Conservation (phyloP, 2,797 vertebrate species). For the Helostoma temminkii region DNA sequence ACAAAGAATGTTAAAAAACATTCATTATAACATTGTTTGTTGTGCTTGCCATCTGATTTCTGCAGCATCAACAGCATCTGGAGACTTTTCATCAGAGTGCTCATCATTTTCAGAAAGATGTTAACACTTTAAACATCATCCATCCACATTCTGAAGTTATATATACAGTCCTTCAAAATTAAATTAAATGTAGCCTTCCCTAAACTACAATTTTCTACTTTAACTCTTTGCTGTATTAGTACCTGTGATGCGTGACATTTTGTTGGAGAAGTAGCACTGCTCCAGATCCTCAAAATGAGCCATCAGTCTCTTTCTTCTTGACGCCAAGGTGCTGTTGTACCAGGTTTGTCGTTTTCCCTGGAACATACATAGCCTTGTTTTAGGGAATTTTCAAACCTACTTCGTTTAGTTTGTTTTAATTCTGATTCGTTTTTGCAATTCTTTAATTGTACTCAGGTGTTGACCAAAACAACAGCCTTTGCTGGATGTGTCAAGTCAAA, state of each 20-base stretch:
- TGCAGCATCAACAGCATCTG: too few species aligned
- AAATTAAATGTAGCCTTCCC: background rate
- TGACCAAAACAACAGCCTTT: too few species aligned
- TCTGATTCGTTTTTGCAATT: too few species aligned
- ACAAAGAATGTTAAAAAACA: background rate
- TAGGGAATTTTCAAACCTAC: too few species aligned
- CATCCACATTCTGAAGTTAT: too few species aligned
- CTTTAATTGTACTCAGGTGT: too few species aligned
- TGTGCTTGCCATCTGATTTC: too few species aligned
- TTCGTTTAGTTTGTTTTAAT: too few species aligned
- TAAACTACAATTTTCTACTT: background rate
- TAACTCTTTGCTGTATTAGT: constrained; percentile 4
- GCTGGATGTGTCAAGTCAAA: too few species aligned
- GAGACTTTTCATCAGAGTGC: too few species aligned
- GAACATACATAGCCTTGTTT: background rate
- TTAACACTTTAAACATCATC: too few species aligned
- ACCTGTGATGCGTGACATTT: constrained; percentile 98
- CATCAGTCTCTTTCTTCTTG: constrained; percentile 93
- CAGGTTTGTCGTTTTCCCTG: constrained; percentile 97
- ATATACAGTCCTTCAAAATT: background rate
- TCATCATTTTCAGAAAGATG: background rate
- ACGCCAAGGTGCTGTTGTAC: constrained; percentile 98
- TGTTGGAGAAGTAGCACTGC: constrained; percentile 98
- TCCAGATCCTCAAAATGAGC: constrained; percentile 99
- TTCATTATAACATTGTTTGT: too few species aligned